phyloP scores from a whole-genome alignment of 92 coral and sea anemone species.

The Palythoa heliodiscus region DNA sequence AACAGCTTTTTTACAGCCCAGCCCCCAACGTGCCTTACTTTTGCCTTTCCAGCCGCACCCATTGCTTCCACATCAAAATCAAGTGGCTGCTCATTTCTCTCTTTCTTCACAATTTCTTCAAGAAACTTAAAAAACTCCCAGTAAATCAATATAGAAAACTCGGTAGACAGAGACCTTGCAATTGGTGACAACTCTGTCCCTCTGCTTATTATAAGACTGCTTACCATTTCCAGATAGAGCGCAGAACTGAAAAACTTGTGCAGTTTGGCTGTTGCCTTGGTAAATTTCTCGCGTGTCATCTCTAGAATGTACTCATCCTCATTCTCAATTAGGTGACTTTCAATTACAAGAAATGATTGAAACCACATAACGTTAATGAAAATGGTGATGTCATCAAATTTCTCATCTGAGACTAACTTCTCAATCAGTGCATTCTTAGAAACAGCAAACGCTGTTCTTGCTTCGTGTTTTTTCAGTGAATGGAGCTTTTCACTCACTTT shows the following conservation, averaged over 20 bases:
- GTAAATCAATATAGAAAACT: slow-evolving; percentile 32
- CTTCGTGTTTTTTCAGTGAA: slow-evolving; percentile 35
- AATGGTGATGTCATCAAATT: slow-evolving; percentile 20
- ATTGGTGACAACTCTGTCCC: neutral
- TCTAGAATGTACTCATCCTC: slow-evolving; percentile 35
- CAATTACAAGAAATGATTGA: slow-evolving; percentile 21
- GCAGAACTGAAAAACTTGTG: slow-evolving; percentile 30
- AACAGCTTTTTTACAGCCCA: slow-evolving; percentile 46
- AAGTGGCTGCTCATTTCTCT: slow-evolving; percentile 42
- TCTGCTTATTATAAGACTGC: slow-evolving; percentile 29
- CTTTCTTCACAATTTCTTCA: slow-evolving; percentile 41
- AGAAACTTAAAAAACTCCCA: slow-evolving; percentile 28
- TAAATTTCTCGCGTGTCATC: slow-evolving; percentile 44
- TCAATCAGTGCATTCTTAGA: slow-evolving; percentile 48
- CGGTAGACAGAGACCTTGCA: slow-evolving; percentile 25
- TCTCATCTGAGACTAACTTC: slow-evolving; percentile 15
- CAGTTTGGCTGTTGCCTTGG: slow-evolving; percentile 33
- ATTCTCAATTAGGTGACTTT: slow-evolving; percentile 32
- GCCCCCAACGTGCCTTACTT: slow-evolving; percentile 57
- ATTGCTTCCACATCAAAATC: slow-evolving; percentile 44
- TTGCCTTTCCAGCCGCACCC: slow-evolving; percentile 47
- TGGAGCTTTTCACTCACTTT: slow-evolving; percentile 9
- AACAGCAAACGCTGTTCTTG: slow-evolving; percentile 40
- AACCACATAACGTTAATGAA: slow-evolving; percentile 49
- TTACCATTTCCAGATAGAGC: neutral